A percentile compares a stretch with the other conserved stretches of the same genome.
Evolutionary conservation across 1,140 invertebrate species (phyloP).

Genomic region (Megalonaias nervosa): DNA sequence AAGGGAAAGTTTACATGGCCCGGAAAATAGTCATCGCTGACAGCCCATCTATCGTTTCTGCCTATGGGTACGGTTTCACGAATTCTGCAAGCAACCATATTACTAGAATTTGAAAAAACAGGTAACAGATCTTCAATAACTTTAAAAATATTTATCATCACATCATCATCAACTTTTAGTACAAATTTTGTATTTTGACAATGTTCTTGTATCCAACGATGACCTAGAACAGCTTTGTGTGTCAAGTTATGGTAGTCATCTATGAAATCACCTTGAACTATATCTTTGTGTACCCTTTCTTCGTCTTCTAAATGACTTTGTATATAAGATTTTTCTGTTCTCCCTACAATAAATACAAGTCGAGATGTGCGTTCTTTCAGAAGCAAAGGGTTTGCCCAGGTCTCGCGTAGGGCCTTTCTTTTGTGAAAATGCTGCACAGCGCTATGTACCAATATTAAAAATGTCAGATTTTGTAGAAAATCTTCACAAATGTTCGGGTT

Average conservation of each 20-base stretch:
- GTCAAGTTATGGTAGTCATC: conserved; percentile 55
- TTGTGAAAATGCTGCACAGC: conserved; percentile 35
- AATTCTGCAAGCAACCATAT: neutral
- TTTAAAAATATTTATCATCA: conserved; percentile 81
- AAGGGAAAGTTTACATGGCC: no score
- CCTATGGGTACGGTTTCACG: neutral
- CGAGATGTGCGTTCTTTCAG: conserved; percentile 28
- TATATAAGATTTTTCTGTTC: conserved; percentile 66
- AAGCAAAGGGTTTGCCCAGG: conserved; percentile 49
- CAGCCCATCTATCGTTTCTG: no score
- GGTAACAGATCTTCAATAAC: conserved; percentile 13
- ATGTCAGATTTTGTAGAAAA: neutral
- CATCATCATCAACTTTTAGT: conserved; percentile 94
- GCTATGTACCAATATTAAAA: conserved; percentile 44
- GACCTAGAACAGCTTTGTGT: conserved; percentile 82
- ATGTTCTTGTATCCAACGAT: conserved; percentile 81
- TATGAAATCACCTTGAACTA: conserved; percentile 54
- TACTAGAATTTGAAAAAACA: neutral
- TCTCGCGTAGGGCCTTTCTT: conserved; percentile 45
- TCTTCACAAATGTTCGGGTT: conserved; percentile 3
- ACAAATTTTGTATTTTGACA: conserved; percentile 80
- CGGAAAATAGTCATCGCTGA: no score
- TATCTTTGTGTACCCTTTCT: conserved; percentile 33
- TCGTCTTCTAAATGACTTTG: conserved; percentile 31
- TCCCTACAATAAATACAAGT: conserved; percentile 80